phyloP scores from a whole-genome alignment of 2,888 invertebrate species.

The Saturnia pavonia region DNA sequence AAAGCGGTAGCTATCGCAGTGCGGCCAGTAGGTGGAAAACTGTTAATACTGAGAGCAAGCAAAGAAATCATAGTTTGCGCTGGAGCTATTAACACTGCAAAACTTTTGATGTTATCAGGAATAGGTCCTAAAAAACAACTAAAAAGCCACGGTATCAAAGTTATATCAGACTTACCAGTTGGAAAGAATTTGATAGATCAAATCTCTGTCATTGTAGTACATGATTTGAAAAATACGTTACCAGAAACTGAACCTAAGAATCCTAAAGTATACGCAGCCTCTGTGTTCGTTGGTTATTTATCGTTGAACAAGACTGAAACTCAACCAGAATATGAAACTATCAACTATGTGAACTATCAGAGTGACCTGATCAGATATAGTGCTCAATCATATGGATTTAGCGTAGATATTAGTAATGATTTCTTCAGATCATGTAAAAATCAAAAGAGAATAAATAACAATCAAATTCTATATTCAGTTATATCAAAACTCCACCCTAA shows the following conservation, averaged over 20 bases:
- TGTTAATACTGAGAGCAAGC: conserved; percentile 28
- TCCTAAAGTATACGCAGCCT: conserved; percentile 27
- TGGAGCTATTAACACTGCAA: conserved; percentile 53
- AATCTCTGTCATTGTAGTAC: conserved; percentile 25
- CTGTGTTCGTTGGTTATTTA: conserved; percentile 31
- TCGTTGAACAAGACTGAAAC: conserved; percentile 31
- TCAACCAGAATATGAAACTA: conserved; percentile 36
- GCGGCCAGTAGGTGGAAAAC: conserved; percentile 25
- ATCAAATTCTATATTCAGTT: not conserved
- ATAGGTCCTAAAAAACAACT: conserved; percentile 44
- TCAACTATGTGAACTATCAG: conserved; percentile 27
- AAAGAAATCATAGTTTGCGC: conserved; percentile 58
- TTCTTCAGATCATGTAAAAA: conserved; percentile 11
- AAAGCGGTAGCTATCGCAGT: conserved; percentile 30
- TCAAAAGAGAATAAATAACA: not conserved
- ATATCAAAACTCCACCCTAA: conserved; percentile 11
- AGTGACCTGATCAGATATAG: conserved; percentile 27
- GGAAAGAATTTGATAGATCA: conserved; percentile 31
- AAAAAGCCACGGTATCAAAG: conserved; percentile 26
- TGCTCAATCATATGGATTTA: conserved; percentile 26
- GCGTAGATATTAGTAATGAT: conserved; percentile 21
- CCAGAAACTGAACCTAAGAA: not conserved
- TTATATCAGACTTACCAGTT: conserved; percentile 27
- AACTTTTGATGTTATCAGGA: conserved; percentile 42
- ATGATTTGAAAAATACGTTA: conserved; percentile 23